Percentiles rank a stretch among this genome's conserved stretches.
These are phyloP conservation scores for Microcebus murinus DNA, from an alignment of 2,113 vertebrate genomes.

Conservation along the genomic window DNA sequence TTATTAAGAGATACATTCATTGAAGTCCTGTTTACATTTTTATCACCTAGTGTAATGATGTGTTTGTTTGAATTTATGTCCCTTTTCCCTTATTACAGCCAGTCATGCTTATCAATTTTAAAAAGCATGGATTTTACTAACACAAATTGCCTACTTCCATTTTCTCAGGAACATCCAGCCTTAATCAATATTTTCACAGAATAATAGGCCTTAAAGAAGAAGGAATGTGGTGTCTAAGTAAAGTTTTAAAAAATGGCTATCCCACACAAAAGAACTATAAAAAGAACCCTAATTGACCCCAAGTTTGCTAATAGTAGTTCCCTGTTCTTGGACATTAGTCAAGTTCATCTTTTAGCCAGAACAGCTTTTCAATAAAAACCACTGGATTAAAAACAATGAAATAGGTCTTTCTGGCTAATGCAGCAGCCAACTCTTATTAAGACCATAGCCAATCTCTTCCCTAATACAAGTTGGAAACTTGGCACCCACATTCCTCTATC, in stretches of 20 bases:
- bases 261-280: background rate
- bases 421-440: constrained; percentile 17
- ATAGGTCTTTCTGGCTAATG: background rate
- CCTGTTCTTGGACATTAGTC: background rate
- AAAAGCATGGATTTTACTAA: constrained; percentile 29
- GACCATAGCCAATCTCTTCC: background rate
- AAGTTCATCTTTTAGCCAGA: constrained; percentile 39
- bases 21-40: constrained; percentile 1
- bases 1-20: background rate
- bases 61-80: background rate
- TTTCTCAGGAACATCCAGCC: constrained; percentile 29
- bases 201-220: background rate
- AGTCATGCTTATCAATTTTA: background rate
- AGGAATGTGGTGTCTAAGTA: background rate
- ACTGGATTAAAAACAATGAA: constrained; percentile 26
- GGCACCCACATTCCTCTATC: background rate
- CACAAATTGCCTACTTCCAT: background rate
- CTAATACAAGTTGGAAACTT: background rate
- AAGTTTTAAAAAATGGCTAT: background rate
- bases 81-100: background rate
- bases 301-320: background rate
- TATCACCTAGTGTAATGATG: background rate
- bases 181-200: constrained; percentile 35
- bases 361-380: background rate
- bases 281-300: background rate